phyloP scores from a whole-genome alignment of 2,888 invertebrate species.

The Cantharis rufa region DNA sequence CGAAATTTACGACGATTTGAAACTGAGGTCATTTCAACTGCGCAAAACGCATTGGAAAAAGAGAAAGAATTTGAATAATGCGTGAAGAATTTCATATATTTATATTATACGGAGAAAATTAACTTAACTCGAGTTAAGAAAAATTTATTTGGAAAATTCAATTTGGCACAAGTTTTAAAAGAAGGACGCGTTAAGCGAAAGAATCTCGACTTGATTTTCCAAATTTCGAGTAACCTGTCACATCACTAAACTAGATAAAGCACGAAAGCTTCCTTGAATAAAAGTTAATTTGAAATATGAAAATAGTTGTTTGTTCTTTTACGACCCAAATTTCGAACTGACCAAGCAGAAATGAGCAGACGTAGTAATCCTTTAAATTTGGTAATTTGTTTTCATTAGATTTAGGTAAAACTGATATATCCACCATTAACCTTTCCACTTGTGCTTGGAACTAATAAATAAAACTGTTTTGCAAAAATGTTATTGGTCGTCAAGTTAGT shows the following conservation, averaged over 20 bases:
- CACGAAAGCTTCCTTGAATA: conserved; percentile 5
- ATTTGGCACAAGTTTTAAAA: neutral
- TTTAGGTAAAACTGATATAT: neutral
- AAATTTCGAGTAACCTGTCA: conserved; percentile 10
- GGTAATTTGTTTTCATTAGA: neutral
- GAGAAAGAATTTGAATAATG: neutral
- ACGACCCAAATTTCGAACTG: conserved; percentile 9
- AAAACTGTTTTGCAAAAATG: neutral
- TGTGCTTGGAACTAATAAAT: neutral
- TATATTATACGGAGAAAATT: neutral
- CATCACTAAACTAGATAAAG: neutral
- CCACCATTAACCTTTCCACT: neutral
- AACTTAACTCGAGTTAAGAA: neutral
- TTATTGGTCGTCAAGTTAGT: neutral
- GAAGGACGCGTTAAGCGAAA: neutral
- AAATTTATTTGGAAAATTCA: neutral
- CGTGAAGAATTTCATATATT: neutral
- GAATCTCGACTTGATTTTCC: neutral
- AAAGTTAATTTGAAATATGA: conserved; percentile 21
- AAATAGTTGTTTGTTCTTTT: conserved; percentile 20
- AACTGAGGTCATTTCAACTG: neutral
- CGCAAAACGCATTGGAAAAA: neutral
- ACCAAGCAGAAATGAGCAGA: neutral
- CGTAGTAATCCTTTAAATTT: neutral
- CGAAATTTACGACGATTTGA: neutral